These are phyloP conservation scores for Eilema caniola DNA, from an alignment of 2,888 invertebrate genomes.

Conservation along the genomic window DNA sequence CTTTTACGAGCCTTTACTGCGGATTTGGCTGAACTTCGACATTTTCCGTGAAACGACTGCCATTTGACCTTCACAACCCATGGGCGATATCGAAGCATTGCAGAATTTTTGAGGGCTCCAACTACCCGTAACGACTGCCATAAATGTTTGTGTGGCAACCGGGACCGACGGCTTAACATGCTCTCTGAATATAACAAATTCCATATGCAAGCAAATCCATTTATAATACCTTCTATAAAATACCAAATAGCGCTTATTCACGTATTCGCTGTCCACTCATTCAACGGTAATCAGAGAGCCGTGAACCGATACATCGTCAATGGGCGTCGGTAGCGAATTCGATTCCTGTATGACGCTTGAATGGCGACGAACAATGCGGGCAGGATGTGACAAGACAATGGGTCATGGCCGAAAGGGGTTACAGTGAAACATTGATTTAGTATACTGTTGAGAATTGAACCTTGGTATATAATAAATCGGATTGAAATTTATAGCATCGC, in stretches of 20 bases:
- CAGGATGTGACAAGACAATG: constrained; percentile 43
- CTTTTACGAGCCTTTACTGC: no score
- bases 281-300: constrained; percentile 38
- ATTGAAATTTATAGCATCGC: background rate
- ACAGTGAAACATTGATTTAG: constrained; percentile 23
- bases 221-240: background rate
- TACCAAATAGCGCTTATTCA: constrained; percentile 13
- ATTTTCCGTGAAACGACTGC: no score
- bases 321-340: constrained; percentile 52
- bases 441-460: background rate
- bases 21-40: no score
- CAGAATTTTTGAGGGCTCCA: no score
- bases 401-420: constrained; percentile 32
- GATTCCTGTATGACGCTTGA: constrained; percentile 49
- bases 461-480: constrained; percentile 9
- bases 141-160: no score
- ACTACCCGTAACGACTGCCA: no score
- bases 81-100: no score
- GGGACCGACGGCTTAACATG: no score
- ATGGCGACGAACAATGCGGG: constrained; percentile 42
- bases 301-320: constrained; percentile 51
- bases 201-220: background rate
- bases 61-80: no score
- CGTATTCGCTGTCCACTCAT: constrained; percentile 25
- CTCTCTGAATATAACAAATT: no score